phyloP scores from a whole-genome alignment of 2,888 invertebrate genomes.

The Leptopterna dolabrata region DNA sequence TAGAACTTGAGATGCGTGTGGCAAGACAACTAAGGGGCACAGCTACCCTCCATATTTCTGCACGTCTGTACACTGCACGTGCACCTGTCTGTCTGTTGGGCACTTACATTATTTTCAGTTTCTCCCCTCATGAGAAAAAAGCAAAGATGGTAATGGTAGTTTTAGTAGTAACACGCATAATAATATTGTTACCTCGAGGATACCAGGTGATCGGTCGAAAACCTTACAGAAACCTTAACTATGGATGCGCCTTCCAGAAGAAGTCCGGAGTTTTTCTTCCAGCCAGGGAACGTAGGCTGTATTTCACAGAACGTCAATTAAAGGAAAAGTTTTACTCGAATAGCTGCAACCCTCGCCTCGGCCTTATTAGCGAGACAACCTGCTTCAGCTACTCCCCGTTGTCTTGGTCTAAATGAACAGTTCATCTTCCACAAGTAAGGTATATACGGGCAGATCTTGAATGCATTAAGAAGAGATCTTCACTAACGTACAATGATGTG shows the following conservation, averaged over 20 bases:
- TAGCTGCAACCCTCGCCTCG: neutral
- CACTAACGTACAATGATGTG: neutral
- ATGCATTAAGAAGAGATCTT: neutral
- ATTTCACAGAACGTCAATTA: conserved; percentile 36
- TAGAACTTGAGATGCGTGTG: too few species aligned
- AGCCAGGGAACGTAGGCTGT: neutral
- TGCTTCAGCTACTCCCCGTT: neutral
- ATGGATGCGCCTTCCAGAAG: neutral
- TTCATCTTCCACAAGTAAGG: neutral
- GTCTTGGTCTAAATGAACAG: neutral
- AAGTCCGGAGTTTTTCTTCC: neutral
- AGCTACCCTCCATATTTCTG: too few species aligned
- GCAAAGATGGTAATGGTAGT: too few species aligned
- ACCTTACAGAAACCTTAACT: too few species aligned
- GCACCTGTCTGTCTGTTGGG: too few species aligned
- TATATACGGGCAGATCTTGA: neutral
- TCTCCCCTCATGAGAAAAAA: too few species aligned
- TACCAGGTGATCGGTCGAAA: too few species aligned
- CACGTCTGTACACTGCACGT: too few species aligned
- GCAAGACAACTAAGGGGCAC: too few species aligned
- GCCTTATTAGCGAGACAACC: conserved; percentile 24
- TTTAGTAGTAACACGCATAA: too few species aligned
- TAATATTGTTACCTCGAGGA: too few species aligned
- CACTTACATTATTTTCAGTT: too few species aligned
- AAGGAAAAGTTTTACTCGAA: neutral